Evolutionary conservation across 2,888 invertebrate species (phyloP).

Genomic region (Idaea dimidiata): DNA sequence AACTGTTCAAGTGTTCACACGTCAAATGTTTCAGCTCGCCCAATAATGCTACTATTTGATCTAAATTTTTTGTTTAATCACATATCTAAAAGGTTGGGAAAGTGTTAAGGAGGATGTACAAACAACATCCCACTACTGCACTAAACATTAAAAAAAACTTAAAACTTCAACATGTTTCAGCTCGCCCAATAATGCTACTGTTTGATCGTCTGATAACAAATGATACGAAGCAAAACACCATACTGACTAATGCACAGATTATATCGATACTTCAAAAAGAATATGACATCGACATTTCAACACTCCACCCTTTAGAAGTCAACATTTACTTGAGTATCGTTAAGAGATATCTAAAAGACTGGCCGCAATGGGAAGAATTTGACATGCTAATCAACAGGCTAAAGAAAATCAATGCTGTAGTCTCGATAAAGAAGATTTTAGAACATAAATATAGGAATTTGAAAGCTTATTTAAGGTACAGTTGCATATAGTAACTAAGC

Average conservation of each 20-base stretch:
- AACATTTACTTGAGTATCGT: conserved; percentile 60
- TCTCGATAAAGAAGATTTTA: conserved; percentile 38
- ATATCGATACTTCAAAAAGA: conserved; percentile 55
- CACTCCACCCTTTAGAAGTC: conserved; percentile 49
- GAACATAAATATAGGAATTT: conserved; percentile 48
- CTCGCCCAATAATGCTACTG: conserved; percentile 55
- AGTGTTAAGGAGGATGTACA: too few relatives aligned
- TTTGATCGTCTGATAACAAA: conserved; percentile 53
- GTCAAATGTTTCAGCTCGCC: too few relatives aligned
- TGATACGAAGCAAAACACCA: conserved; percentile 53
- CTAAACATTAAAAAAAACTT: conserved; percentile 3
- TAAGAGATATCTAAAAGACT: conserved; percentile 63
- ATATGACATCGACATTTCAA: conserved; percentile 43
- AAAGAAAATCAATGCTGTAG: conserved; percentile 32
- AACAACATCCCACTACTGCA: too few relatives aligned
- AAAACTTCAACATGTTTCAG: conserved; percentile 38
- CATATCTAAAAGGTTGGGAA: too few relatives aligned
- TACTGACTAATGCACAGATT: conserved; percentile 60
- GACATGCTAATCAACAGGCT: conserved; percentile 43
- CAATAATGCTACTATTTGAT: too few relatives aligned
- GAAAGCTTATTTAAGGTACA: too few relatives aligned
- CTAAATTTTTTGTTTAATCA: too few relatives aligned
- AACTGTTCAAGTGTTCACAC: too few relatives aligned
- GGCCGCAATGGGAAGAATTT: conserved; percentile 67
- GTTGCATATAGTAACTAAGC: too few relatives aligned